Evolutionary conservation across 2,113 vertebrate genomes (phyloP).

Genomic region (Euleptes europaea): DNA sequence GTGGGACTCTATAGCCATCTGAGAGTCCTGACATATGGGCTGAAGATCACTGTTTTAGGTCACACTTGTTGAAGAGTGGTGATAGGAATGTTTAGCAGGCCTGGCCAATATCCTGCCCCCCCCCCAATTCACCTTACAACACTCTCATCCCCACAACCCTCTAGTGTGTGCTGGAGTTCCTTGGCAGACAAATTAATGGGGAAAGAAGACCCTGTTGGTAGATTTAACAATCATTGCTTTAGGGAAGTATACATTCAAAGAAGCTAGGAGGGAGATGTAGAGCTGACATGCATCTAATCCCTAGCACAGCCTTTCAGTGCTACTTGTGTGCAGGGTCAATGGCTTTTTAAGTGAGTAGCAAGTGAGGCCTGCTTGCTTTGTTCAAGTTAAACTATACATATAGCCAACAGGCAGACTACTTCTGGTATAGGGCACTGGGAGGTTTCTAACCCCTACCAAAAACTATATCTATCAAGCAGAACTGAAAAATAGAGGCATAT

Average conservation of each 20-base stretch:
- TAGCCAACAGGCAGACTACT: not conserved
- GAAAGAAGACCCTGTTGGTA: not conserved
- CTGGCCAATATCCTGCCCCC: not conserved
- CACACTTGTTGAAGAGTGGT: not conserved
- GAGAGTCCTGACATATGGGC: no score
- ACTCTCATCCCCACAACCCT: not conserved
- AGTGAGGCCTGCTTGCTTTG: not conserved
- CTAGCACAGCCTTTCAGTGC: not conserved
- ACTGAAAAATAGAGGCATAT: constrained; percentile 11
- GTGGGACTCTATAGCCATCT: no score
- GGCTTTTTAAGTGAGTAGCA: not conserved
- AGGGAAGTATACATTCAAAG: not conserved
- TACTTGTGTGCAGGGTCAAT: not conserved
- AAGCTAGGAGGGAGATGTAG: constrained; percentile 10
- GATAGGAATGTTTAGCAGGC: not conserved
- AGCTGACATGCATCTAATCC: not conserved
- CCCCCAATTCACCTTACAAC: no score
- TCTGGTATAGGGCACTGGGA: not conserved
- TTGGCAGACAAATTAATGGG: not conserved
- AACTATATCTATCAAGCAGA: constrained; percentile 1
- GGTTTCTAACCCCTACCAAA: constrained; percentile 12
- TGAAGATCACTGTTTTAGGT: not conserved
- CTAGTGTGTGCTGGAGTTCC: not conserved
- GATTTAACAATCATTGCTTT: not conserved
- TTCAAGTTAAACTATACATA: not conserved